These are phyloP conservation scores for Polyploca ridens DNA, from an alignment of 2,888 invertebrate species.

Conservation along the genomic window DNA sequence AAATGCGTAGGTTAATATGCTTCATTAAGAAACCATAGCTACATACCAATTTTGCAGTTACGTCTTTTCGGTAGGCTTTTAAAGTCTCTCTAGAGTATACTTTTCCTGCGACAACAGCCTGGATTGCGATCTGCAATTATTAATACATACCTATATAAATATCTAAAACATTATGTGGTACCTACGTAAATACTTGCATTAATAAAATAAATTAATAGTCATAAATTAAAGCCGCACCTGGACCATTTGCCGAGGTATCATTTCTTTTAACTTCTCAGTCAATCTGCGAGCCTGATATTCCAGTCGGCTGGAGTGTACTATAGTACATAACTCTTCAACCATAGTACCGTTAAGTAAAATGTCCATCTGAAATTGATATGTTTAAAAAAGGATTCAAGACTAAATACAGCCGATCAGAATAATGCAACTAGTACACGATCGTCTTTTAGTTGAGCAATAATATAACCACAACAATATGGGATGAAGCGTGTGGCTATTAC, in stretches of 20 bases:
- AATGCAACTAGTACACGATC: too few relatives aligned
- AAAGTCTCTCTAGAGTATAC: constrained; percentile 94
- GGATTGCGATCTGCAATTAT: constrained; percentile 88
- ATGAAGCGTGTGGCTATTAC: too few relatives aligned
- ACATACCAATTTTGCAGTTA: constrained; percentile 95
- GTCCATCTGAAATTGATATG: constrained; percentile 83
- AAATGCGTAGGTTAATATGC: background rate
- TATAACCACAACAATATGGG: too few relatives aligned
- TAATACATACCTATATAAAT: background rate
- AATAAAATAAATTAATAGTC: background rate
- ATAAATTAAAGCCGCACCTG: constrained; percentile 60
- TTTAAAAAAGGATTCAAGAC: background rate
- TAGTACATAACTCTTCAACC: constrained; percentile 93
- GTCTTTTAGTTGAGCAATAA: too few relatives aligned
- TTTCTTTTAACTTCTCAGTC: constrained; percentile 90
- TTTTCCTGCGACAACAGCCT: constrained; percentile 92
- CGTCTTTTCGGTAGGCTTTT: constrained; percentile 95
- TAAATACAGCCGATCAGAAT: too few relatives aligned
- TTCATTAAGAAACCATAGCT: background rate
- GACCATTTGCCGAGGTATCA: constrained; percentile 95
- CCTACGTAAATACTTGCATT: too few relatives aligned
- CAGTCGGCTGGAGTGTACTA: constrained; percentile 90
- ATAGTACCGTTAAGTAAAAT: constrained; percentile 91
- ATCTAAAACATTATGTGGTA: background rate
- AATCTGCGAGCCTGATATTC: constrained; percentile 87